Base-by-base conservation (phyloP, 2,113 vertebrate genomes). In the Dicentrarchus labrax region DNA sequence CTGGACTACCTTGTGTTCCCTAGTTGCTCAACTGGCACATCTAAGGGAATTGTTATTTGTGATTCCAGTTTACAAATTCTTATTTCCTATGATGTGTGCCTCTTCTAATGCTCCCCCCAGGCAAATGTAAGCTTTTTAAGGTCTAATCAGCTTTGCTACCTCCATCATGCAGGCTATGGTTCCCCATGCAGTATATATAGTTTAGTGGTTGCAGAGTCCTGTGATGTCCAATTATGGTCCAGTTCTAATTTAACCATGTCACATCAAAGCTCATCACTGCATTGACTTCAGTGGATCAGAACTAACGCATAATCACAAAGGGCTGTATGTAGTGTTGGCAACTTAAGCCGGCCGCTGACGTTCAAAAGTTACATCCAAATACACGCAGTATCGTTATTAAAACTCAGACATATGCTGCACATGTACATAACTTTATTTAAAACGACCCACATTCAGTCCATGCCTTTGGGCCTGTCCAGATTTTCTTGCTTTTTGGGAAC, bases 61-160 rank as follows among this genome's bases (percentile, higher is more conserved):
- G 59, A 82, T 84, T 76, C 66, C 56, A 75, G 57, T 84, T 54
- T 51, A 68, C 30, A 72, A 54, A 69, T 67, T 68, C 39, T 79
- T 59, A 78, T 45, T 76, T 51, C 51, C 54, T 69, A 45, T 59
- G 83, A 54, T 78, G 30, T 82, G 76, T 76, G 19, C 30, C 41
- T 76, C 39, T n/a, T 76, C 22, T 83, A 69, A 68, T 80, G 84
- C 45, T 12, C n/a, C 59, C 22, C 60, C n/a, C 17, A 21, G 60
- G 72, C 75, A 76, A 72, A 83, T 68, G 45, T 59, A 48, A 83
- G 82, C 87, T 85, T 78, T 84, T 82, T 76, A 22, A 72, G 62
- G 69, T 85, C 69, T 91, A 87, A 91, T 86, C 80, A 90, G 78
- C 88, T 91, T 88, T 78, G 67, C 72, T 73, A 17, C 66, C 84